Conservation (phyloP, 2,888 invertebrate genomes). For the Drosophila nigricruria region DNA sequence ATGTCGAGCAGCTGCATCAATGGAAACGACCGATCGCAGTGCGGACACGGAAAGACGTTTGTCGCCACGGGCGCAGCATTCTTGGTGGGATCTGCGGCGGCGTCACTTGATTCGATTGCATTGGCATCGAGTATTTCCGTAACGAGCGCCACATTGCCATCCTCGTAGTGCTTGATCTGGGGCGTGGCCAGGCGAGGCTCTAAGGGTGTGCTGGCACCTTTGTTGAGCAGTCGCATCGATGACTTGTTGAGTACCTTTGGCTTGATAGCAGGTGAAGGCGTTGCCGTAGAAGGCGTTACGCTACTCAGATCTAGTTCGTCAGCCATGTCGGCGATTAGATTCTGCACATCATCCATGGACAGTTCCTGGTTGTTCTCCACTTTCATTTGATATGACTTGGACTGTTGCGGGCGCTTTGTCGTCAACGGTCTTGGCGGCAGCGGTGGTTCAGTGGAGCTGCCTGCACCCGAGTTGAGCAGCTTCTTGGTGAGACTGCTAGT, state of each 20-base stretch:
- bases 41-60: slow-evolving; percentile 88
- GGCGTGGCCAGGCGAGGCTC: slow-evolving; percentile 83
- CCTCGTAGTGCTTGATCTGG: slow-evolving; percentile 78
- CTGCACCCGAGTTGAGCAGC: slow-evolving; percentile 58
- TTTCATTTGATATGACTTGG: slow-evolving; percentile 69
- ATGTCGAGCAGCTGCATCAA: slow-evolving; percentile 89
- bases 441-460: slow-evolving; percentile 50
- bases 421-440: slow-evolving; percentile 2
- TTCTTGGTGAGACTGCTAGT: slow-evolving; percentile 51
- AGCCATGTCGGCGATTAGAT: slow-evolving; percentile 67
- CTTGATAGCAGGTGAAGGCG: slow-evolving; percentile 17
- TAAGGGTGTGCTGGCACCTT: slow-evolving; percentile 68
- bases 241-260: slow-evolving; percentile 84
- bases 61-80: slow-evolving; percentile 86
- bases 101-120: slow-evolving; percentile 44
- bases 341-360: slow-evolving; percentile 81
- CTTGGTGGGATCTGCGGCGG: slow-evolving; percentile 60
- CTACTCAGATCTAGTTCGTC: slow-evolving; percentile 29
- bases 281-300: not conserved
- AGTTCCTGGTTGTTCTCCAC: slow-evolving; percentile 81
- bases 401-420: not conserved
- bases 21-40: slow-evolving; percentile 90
- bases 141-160: slow-evolving; percentile 84
- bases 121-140: slow-evolving; percentile 83
- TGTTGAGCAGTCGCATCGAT: slow-evolving; percentile 83